Percentiles rank a stretch among this genome's conserved stretches.
Evolutionary conservation across 2,797 vertebrate genomes (phyloP).

Genomic region (Labroides dimidiatus): DNA sequence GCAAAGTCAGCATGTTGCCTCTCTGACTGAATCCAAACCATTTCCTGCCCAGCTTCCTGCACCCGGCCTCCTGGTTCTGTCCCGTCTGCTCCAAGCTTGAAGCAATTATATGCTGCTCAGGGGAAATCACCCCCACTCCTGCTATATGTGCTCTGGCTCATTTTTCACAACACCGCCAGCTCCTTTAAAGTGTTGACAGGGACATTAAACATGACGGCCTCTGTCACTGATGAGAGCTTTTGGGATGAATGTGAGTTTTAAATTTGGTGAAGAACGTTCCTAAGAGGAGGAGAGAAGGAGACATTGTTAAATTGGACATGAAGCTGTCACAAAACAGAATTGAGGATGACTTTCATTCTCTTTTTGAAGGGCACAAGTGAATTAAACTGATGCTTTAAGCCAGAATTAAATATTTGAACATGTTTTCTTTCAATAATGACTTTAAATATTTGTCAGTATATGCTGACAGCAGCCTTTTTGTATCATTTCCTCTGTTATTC

Average conservation of each 20-base stretch:
- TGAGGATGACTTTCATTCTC: background rate
- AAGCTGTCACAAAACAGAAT: background rate
- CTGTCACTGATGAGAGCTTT: slow-evolving; percentile 47
- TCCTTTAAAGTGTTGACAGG: slow-evolving; percentile 77
- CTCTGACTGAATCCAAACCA: slow-evolving; percentile 73
- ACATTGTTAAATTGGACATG: slow-evolving; percentile 11
- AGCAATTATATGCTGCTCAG: slow-evolving; percentile 78
- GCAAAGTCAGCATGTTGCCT: slow-evolving; percentile 50
- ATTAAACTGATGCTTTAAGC: slow-evolving; percentile 11
- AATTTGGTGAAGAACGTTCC: background rate
- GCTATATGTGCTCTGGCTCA: slow-evolving; percentile 61
- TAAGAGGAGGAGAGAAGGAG: slow-evolving; percentile 18
- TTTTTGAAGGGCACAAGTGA: background rate
- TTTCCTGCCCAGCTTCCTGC: slow-evolving; percentile 81
- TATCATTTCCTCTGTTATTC: background rate
- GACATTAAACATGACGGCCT: slow-evolving; percentile 72
- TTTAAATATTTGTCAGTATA: background rate
- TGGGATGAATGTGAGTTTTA: slow-evolving; percentile 30
- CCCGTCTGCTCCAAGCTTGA: slow-evolving; percentile 79
- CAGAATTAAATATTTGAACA: slow-evolving; percentile 2
- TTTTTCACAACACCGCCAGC: slow-evolving; percentile 76
- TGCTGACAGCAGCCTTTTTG: slow-evolving; percentile 10
- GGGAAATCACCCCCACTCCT: slow-evolving; percentile 80
- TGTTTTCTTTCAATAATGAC: slow-evolving; percentile 5
- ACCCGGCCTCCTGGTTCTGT: slow-evolving; percentile 75